These are phyloP conservation scores for Elachura formosa DNA, from an alignment of 2,113 vertebrate species.

Conservation along the genomic window DNA sequence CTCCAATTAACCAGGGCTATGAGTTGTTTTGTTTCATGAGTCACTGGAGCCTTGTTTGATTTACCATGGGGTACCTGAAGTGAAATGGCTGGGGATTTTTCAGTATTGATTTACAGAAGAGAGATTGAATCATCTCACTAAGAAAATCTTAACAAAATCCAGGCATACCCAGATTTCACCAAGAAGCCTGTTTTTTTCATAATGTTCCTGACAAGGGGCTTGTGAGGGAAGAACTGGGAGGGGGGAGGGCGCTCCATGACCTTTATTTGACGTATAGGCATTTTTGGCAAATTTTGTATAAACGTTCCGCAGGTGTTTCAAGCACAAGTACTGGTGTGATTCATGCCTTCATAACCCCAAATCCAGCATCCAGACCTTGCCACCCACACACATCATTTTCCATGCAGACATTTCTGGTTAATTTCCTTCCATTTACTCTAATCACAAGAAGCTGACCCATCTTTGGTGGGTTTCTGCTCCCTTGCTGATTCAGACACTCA, in stretches of 20 bases:
- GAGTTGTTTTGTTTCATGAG: slow-evolving; percentile 32
- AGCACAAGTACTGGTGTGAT: slow-evolving; percentile 62
- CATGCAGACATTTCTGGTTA: slow-evolving; percentile 12
- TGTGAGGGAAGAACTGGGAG: slow-evolving; percentile 21
- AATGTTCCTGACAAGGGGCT: not conserved
- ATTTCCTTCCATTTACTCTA: not conserved
- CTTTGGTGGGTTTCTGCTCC: not conserved
- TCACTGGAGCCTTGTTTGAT: slow-evolving; percentile 28
- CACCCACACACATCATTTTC: not conserved
- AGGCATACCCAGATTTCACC: slow-evolving; percentile 13
- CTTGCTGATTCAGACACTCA: not conserved
- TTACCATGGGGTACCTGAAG: slow-evolving; percentile 5
- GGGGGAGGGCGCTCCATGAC: not conserved
- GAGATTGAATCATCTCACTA: not conserved
- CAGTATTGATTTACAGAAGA: slow-evolving; percentile 7
- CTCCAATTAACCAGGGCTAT: slow-evolving; percentile 47
- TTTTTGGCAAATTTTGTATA: slow-evolving; percentile 50
- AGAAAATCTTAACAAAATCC: not conserved
- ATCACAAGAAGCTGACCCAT: not conserved
- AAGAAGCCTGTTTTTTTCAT: slow-evolving; percentile 15
- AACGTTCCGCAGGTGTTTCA: slow-evolving; percentile 22
- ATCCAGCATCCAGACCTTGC: slow-evolving; percentile 9
- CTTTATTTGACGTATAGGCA: not conserved
- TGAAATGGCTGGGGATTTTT: slow-evolving; percentile 35
- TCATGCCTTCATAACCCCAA: slow-evolving; percentile 48